Evolutionary conservation across 2,888 invertebrate genomes (phyloP).

Genomic region (Trissolcus brochymenae): DNA sequence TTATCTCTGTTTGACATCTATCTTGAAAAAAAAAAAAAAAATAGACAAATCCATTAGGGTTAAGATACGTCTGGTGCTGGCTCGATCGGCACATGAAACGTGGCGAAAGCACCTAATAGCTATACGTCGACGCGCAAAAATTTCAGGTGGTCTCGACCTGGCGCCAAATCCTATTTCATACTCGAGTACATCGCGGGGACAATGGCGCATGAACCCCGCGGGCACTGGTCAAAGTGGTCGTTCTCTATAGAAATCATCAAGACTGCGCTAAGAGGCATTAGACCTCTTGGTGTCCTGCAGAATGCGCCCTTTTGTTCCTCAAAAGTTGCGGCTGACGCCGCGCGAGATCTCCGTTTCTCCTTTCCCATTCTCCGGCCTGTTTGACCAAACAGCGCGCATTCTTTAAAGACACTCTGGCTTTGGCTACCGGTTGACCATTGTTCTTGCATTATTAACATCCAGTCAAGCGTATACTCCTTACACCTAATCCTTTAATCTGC

Average conservation of each 20-base stretch:
- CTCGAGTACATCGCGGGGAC: conserved; percentile 60
- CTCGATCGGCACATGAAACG: conserved; percentile 27
- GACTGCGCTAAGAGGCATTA: conserved; percentile 68
- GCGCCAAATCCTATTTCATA: conserved; percentile 68
- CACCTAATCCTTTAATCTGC: conserved; percentile 74
- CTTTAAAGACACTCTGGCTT: conserved; percentile 56
- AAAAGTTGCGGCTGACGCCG: conserved; percentile 24
- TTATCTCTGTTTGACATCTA: conserved; percentile 13
- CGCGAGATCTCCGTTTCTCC: conserved; percentile 26
- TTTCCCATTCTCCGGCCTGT: conserved; percentile 51
- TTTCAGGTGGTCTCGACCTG: conserved; percentile 20
- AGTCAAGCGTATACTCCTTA: conserved; percentile 70
- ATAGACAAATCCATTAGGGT: conserved; percentile 4
- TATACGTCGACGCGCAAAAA: background rate
- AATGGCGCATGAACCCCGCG: conserved; percentile 46
- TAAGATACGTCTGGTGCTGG: conserved; percentile 8
- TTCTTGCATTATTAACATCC: conserved; percentile 71
- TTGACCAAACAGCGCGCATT: conserved; percentile 62
- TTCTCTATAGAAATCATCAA: conserved; percentile 57
- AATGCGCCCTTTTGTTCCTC: conserved; percentile 58
- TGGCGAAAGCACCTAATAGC: conserved; percentile 15
- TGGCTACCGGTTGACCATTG: conserved; percentile 64
- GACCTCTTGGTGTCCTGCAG: conserved; percentile 68
- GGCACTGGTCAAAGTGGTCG: conserved; percentile 51
- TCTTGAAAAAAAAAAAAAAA: conserved; percentile 8